phyloP scores from a whole-genome alignment of 1,140 invertebrate genomes.

The Anastatus disparis region DNA sequence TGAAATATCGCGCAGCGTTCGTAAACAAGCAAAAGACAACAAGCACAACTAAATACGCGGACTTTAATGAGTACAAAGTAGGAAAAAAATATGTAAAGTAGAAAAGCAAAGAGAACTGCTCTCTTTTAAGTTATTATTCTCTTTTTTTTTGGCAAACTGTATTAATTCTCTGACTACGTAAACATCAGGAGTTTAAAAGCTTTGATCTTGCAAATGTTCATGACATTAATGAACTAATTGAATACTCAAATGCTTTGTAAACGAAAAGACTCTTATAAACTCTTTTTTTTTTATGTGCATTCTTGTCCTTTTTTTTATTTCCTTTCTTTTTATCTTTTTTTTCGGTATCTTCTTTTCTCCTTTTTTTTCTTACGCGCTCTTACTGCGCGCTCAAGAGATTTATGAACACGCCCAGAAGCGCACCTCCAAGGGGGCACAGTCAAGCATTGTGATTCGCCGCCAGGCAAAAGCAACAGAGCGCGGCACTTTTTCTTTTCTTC shows the following conservation, averaged over 20 bases:
- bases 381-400: conserved; percentile 5
- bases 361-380: too few species aligned
- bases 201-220: conserved; percentile 45
- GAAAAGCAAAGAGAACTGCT: neutral
- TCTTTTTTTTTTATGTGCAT: too few species aligned
- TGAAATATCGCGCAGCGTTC: too few species aligned
- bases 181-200: neutral
- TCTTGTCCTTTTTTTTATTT: too few species aligned
- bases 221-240: conserved; percentile 51
- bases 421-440: conserved; percentile 10
- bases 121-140: conserved; percentile 16
- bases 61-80: conserved; percentile 19
- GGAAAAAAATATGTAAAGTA: too few species aligned
- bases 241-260: conserved; percentile 44
- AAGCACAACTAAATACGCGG: neutral
- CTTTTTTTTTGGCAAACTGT: neutral
- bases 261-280: too few species aligned
- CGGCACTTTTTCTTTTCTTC: conserved; percentile 4
- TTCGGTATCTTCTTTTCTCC: too few species aligned
- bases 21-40: too few species aligned
- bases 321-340: too few species aligned
- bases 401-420: conserved; percentile 38
- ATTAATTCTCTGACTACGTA: conserved; percentile 2
- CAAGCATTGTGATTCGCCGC: conserved; percentile 30
- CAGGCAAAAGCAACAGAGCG: neutral